phyloP scores from a whole-genome alignment of 2,888 invertebrate species.

The Noctua janthina region DNA sequence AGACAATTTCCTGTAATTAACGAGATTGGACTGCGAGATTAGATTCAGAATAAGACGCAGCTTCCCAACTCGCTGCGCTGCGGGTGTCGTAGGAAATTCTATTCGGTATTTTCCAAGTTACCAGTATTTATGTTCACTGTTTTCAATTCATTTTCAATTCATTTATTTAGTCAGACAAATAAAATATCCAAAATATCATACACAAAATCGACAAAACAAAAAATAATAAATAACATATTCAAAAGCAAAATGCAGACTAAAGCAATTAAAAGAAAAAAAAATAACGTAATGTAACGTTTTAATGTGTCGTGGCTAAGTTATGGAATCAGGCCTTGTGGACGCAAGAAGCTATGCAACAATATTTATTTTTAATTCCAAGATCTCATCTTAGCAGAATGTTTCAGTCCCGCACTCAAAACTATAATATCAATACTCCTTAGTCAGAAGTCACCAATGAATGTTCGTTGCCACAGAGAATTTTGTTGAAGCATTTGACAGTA shows the following conservation, averaged over 20 bases:
- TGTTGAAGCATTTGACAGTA: slow-evolving; percentile 6
- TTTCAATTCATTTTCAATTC: too few species aligned
- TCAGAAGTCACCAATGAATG: not conserved
- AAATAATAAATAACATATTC: too few species aligned
- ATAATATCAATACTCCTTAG: slow-evolving; percentile 13
- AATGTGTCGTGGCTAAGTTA: not conserved
- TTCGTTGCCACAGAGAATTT: slow-evolving; percentile 12
- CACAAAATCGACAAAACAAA: too few species aligned
- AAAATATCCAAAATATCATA: too few species aligned
- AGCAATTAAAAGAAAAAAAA: too few species aligned
- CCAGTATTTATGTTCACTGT: not conserved
- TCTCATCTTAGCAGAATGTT: not conserved
- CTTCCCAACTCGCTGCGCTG: slow-evolving; percentile 9
- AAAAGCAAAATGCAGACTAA: too few species aligned
- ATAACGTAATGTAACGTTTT: too few species aligned
- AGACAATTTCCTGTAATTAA: slow-evolving; percentile 32
- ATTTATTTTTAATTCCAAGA: not conserved
- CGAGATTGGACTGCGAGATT: slow-evolving; percentile 32
- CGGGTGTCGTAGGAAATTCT: not conserved
- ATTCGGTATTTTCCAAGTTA: slow-evolving; percentile 14
- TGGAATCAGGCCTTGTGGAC: not conserved
- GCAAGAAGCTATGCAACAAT: too few species aligned
- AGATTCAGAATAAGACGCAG: slow-evolving; percentile 32
- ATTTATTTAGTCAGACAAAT: too few species aligned
- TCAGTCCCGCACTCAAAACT: not conserved